These are phyloP conservation scores for Cerastoderma edule DNA, from an alignment of 2,888 invertebrate genomes.

Conservation along the genomic window DNA sequence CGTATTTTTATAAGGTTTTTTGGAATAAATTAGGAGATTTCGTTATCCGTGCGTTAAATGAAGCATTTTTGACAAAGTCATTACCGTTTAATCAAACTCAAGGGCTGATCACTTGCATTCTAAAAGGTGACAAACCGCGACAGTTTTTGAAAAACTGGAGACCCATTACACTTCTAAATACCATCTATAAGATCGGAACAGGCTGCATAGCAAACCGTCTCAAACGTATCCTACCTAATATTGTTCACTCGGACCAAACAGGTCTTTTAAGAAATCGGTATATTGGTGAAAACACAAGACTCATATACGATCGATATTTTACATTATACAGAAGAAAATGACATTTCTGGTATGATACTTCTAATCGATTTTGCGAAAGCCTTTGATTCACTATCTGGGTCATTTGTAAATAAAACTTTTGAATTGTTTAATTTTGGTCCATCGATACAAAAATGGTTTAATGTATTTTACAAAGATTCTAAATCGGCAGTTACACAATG, in stretches of 20 bases:
- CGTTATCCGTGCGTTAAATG: constrained; percentile 4
- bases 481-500: background rate
- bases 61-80: background rate
- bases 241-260: constrained; percentile 12
- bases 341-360: background rate
- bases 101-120: constrained; percentile 10
- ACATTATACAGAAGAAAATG: background rate
- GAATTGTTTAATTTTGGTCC: background rate
- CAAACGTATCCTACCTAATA: background rate
- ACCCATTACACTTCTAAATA: constrained; percentile 20
- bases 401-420: constrained; percentile 17
- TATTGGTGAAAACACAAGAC: constrained; percentile 15
- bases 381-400: constrained; percentile 29
- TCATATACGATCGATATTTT: background rate
- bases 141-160: constrained; percentile 28
- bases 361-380: constrained; percentile 25
- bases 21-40: constrained; percentile 6
- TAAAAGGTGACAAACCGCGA: constrained; percentile 22
- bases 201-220: constrained; percentile 23
- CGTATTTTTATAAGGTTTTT: constrained; percentile 24
- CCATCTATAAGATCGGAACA: constrained; percentile 17
- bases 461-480: background rate
- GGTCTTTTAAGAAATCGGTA: constrained; percentile 1
- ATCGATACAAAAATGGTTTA: background rate
- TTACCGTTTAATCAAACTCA: constrained; percentile 14